Base-by-base conservation (phyloP, 53 echinoderm and acorn worm species). In the Henricia sp. region DNA sequence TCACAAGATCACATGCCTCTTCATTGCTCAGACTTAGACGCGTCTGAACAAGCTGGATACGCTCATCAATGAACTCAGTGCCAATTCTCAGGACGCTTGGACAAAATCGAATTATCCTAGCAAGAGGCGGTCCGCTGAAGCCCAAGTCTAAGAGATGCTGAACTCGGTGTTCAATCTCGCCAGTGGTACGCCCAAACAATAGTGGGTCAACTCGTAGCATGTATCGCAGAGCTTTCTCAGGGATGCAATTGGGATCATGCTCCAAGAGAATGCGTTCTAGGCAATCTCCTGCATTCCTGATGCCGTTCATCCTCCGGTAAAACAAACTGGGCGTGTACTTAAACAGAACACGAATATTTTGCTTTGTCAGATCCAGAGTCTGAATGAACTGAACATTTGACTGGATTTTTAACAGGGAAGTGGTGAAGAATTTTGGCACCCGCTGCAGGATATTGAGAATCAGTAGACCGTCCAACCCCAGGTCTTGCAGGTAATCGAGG, bases 381-480 rank as follows among this genome's bases (percentile, higher is more conserved):
- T 89, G 72, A 73, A 89, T 88, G 70, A 89, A 89, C 36, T 86
- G 65, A 0, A 95, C 75, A 38, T 91, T 88, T 13, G 75, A 85
- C 24, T 57, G 46, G 71, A 93, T 80, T 50, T 2, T 78, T 5
- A 84, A 83, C 37, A 89, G 75, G 4, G 89, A 69, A 0, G 87
- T 71, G 72, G 69, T 83, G 67, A 91, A 94, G 68, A 91, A 94
- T 40, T 67, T 82, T 3, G 94, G 94, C 3, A 89, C 89, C 29
- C 94, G 75, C 48, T 86, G 91, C 29, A 94, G 53, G 37, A 94
- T 91, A 60, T 94, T 91, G 4, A 85, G 74, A n/a, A 94, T 76
- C 34, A 80, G 63, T 20, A 57, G 34, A 9, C 64, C 57, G 23
- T 80, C 80, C 48, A 80, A n/a, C 2, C 30, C 80, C 34, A 80